Conservation (phyloP, 2,888 invertebrate genomes). For the Dicyrtoma fusca region DNA sequence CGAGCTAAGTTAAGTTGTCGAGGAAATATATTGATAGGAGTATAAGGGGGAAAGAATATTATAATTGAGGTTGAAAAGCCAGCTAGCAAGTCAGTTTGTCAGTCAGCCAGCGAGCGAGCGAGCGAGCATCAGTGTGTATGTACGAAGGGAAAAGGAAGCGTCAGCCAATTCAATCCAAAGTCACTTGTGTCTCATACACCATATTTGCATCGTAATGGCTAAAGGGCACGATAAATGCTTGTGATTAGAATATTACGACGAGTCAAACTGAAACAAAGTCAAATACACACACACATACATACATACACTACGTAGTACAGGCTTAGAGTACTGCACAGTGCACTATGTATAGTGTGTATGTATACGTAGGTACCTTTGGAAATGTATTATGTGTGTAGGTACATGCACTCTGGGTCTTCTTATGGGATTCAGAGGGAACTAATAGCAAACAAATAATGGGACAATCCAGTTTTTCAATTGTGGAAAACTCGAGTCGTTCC, state of each 20-base stretch:
- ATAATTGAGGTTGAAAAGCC: background rate
- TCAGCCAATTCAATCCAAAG: background rate
- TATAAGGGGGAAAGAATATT: background rate
- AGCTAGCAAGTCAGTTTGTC: background rate
- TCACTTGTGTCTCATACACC: constrained; percentile 21
- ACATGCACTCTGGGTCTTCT: too few relatives aligned
- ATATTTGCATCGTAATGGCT: constrained; percentile 33
- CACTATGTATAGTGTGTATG: too few relatives aligned
- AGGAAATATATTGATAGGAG: too few relatives aligned
- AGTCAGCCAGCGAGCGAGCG: constrained; percentile 7
- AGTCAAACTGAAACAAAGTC: constrained; percentile 16
- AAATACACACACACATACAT: too few relatives aligned
- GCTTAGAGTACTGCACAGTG: too few relatives aligned
- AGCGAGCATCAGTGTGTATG: background rate
- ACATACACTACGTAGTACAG: too few relatives aligned
- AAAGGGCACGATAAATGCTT: constrained; percentile 30
- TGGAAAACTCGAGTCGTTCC: background rate
- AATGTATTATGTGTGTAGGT: too few relatives aligned
- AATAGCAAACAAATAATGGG: constrained; percentile 18
- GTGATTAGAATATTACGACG: constrained; percentile 30
- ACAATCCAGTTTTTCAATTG: constrained; percentile 28
- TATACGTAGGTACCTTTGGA: too few relatives aligned
- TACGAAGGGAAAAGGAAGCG: background rate
- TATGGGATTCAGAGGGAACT: background rate
- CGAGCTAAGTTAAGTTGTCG: too few relatives aligned